Evolutionary conservation across 23 tunicate genomes (phyloP), one percentile per base, ranked within the genome.

Genomic region (Ciona savignyi): DNA sequence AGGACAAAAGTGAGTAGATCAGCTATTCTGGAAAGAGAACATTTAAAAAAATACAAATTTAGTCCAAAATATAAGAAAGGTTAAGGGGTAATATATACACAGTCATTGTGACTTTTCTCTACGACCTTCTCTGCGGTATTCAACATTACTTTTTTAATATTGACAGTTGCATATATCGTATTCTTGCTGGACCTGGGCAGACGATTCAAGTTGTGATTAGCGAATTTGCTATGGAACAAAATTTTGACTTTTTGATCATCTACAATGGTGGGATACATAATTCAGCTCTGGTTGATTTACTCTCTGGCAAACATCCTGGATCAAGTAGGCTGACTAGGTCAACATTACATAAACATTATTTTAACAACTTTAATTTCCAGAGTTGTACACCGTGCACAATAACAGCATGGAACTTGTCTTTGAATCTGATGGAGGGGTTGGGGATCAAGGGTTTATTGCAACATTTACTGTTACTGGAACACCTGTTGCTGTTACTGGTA

Each of bases 121-220:
- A n/a, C n/a, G n/a, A n/a, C n/a, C n/a, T n/a, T n/a, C 6, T 29
- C 20, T 25, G 20, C 20, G 9, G 64, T 28, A 6, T 33, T 33
- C 6, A 33, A 51, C 60, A 11, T 60, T 60, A 15, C 28, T 66
- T 70, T 29, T 24, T 68, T 60, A 2, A 63, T 61, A 23, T 32
- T 31, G 56, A 0, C 29, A 90, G 97, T 29, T 90, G 97, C 63
- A 51, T 67, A 23, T 90, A 84, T 64, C 70, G 78, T 15, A 79
- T 90, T 49, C 66, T 90, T 2, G 97, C 78, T 23, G 73, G 62
- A 1, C 82, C 77, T 27, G 97, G 97, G 0, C 86, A 76, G 68
- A 69, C 82, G 2, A 64, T 84, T 35, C 72, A 68, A 27, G 34
- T 90, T 25, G 35, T 35, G 29, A 79, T 90, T 65, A 82, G 79